A percentile compares a stretch with the other conserved stretches of the same genome.
Evolutionary conservation across 2,797 vertebrate species (phyloP).

Genomic region (Chelmon rostratus): DNA sequence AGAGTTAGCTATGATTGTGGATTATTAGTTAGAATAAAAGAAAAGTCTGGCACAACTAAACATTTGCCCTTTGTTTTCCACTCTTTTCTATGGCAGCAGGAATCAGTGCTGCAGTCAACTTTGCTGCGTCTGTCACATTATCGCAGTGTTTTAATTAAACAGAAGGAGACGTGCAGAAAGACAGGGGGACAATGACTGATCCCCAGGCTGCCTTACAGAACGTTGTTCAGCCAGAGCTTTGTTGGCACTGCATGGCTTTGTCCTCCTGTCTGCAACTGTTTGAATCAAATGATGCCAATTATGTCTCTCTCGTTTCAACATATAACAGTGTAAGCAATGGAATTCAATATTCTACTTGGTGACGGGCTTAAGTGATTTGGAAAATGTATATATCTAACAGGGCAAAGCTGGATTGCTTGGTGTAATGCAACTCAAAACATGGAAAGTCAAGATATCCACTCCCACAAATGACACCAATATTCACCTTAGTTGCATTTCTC

Average conservation of each 20-base stretch:
- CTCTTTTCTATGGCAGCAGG: constrained; percentile 9
- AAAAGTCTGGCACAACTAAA: not conserved
- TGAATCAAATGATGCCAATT: constrained; percentile 64
- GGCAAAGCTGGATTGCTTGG: not conserved
- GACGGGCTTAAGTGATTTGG: not conserved
- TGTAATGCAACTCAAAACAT: not conserved
- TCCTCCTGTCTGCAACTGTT: constrained; percentile 67
- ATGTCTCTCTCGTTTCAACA: constrained; percentile 66
- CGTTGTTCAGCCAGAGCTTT: constrained; percentile 59
- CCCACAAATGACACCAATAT: not conserved
- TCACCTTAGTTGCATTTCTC: not conserved
- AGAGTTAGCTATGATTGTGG: not conserved
- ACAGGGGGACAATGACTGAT: constrained; percentile 75
- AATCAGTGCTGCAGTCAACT: constrained; percentile 22
- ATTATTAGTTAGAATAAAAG: constrained; percentile 9
- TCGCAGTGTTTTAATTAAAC: constrained; percentile 76
- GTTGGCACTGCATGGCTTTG: constrained; percentile 66
- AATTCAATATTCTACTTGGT: constrained; percentile 51
- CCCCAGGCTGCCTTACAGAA: constrained; percentile 67
- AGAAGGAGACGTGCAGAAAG: constrained; percentile 70
- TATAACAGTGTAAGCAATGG: constrained; percentile 40
- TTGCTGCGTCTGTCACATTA: constrained; percentile 58
- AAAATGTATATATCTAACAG: not conserved
- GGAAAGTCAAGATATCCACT: not conserved
- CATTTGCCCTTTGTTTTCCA: not conserved